Conservation (phyloP, 2,888 invertebrate genomes). For the Melikaiella ostensackeni region DNA sequence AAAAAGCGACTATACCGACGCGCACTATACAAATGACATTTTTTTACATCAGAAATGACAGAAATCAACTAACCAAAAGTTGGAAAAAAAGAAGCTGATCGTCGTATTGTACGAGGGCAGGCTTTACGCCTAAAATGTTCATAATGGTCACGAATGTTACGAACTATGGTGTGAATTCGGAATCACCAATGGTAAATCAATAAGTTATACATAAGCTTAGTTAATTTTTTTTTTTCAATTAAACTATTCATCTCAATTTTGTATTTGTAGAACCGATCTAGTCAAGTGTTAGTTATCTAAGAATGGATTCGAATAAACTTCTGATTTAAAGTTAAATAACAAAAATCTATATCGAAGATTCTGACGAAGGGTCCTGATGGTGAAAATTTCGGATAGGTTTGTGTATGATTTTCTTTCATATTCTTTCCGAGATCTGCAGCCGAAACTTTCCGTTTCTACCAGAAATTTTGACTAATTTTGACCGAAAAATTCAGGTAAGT, state of each 20-base stretch:
- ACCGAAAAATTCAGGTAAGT: no score
- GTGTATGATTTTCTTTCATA: no score
- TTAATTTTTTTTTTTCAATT: neutral
- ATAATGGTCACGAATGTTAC: conserved; percentile 24
- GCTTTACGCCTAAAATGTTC: conserved; percentile 26
- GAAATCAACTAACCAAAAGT: conserved; percentile 27
- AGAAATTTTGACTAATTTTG: no score
- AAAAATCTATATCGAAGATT: neutral
- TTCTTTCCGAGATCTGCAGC: no score
- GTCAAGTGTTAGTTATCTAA: conserved; percentile 10
- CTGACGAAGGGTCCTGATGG: conserved; percentile 13
- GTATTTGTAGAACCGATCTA: neutral
- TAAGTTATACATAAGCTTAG: neutral
- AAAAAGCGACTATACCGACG: no score
- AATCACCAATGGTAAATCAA: conserved; percentile 15
- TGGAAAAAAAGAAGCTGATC: conserved; percentile 20
- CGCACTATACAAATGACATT: neutral
- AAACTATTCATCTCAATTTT: neutral
- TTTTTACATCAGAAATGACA: conserved; percentile 8
- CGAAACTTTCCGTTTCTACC: no score
- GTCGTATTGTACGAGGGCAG: conserved; percentile 14
- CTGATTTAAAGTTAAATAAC: conserved; percentile 9
- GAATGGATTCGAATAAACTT: conserved; percentile 18
- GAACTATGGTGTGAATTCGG: neutral
- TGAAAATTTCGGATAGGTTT: no score